Evolutionary conservation across 2,888 invertebrate genomes (phyloP).

Genomic region (Amphipyra berbera): DNA sequence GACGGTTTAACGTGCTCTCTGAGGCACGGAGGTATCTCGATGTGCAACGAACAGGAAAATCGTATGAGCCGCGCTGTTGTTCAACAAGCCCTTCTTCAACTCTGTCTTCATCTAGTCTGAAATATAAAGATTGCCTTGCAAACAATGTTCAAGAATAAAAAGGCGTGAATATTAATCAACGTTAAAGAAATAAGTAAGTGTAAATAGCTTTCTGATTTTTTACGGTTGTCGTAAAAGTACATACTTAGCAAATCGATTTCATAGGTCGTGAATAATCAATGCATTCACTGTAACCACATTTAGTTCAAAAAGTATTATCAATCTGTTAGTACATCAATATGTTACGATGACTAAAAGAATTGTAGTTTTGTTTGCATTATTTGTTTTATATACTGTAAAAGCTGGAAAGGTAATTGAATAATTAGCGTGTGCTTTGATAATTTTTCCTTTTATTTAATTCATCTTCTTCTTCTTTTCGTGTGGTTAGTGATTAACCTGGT

Average conservation of each 20-base stretch:
- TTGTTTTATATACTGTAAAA: constrained; percentile 15
- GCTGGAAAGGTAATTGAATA: constrained; percentile 33
- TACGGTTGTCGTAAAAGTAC: constrained; percentile 50
- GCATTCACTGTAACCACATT: constrained; percentile 23
- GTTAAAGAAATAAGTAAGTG: constrained; percentile 53
- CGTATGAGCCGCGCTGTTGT: too few species aligned
- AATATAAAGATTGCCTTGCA: constrained; percentile 2
- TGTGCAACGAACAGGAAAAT: too few species aligned
- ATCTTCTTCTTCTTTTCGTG: too few species aligned
- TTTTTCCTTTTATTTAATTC: background rate
- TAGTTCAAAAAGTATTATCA: constrained; percentile 40
- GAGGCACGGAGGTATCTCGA: too few species aligned
- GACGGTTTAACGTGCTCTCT: too few species aligned
- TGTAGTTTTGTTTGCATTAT: constrained; percentile 25
- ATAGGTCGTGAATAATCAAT: constrained; percentile 34
- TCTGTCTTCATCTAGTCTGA: background rate
- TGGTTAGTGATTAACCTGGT: too few species aligned
- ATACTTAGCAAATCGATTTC: constrained; percentile 53
- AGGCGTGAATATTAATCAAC: constrained; percentile 67
- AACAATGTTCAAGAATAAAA: constrained; percentile 42
- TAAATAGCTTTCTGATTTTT: constrained; percentile 44
- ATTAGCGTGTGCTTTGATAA: background rate
- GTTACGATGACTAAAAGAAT: constrained; percentile 38
- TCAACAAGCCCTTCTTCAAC: background rate
- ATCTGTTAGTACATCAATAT: constrained; percentile 35